Conservation (phyloP, 2,888 invertebrate genomes). For the Himalopsyche anomala region DNA sequence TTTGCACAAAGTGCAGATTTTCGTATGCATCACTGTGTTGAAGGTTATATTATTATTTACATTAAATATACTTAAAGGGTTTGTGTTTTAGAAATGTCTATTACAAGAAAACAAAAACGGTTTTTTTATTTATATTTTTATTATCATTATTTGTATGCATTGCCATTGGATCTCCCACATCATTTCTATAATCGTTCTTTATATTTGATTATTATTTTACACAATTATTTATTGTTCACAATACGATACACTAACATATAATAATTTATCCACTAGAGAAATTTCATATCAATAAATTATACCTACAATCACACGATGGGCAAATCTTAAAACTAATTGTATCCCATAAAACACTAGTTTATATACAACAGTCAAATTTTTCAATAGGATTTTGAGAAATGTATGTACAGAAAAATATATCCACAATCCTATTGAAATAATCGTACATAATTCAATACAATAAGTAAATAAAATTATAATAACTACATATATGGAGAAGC, state of each 20-base stretch:
- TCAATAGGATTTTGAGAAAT: constrained; percentile 12
- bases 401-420: constrained; percentile 39
- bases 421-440: constrained; percentile 27
- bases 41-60: too few relatives aligned
- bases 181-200: constrained; percentile 49
- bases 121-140: constrained; percentile 60
- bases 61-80: too few relatives aligned
- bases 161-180: constrained; percentile 54
- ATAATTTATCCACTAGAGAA: constrained; percentile 62
- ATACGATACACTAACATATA: constrained; percentile 65
- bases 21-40: too few relatives aligned
- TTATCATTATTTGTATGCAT: constrained; percentile 66
- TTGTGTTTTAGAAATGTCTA: too few relatives aligned
- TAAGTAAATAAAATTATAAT: neutral
- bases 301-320: constrained; percentile 66
- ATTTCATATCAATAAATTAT: constrained; percentile 64
- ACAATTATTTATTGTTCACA: constrained; percentile 58
- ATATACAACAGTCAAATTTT: constrained; percentile 39
- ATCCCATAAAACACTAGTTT: constrained; percentile 49
- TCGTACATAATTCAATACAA: neutral
- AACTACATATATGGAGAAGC: neutral
- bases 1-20: too few relatives aligned
- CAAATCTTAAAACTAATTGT: constrained; percentile 63
- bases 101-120: too few relatives aligned
- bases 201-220: constrained; percentile 50